A percentile compares a stretch with the other conserved stretches of the same genome.
Conservation (phyloP, 2,888 invertebrate genomes). For the Idaea aversata region DNA sequence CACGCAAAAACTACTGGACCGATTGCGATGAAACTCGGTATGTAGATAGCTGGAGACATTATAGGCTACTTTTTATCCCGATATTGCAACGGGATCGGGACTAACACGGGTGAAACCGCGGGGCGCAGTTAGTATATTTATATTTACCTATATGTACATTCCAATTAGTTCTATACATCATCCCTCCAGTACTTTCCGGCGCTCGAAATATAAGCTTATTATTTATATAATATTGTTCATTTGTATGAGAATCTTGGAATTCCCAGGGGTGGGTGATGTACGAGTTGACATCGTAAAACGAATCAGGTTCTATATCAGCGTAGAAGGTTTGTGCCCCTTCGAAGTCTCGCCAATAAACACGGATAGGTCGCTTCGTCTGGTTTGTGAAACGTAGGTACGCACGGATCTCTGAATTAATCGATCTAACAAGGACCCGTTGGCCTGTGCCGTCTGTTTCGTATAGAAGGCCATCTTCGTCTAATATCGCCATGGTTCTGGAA, state of each 20-base stretch:
- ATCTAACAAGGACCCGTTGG: slow-evolving; percentile 52
- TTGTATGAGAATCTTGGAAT: slow-evolving; percentile 85
- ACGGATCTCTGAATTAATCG: slow-evolving; percentile 46
- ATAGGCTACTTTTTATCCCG: too few relatives aligned
- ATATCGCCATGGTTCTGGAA: slow-evolving; percentile 32
- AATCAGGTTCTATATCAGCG: slow-evolving; percentile 76
- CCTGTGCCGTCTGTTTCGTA: slow-evolving; percentile 62
- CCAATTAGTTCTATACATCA: slow-evolving; percentile 63
- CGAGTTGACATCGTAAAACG: slow-evolving; percentile 84
- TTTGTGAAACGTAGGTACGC: slow-evolving; percentile 62
- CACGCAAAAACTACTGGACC: too few relatives aligned
- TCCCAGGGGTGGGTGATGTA: slow-evolving; percentile 93
- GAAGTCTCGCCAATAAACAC: slow-evolving; percentile 90
- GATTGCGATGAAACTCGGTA: too few relatives aligned
- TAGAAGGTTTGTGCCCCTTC: slow-evolving; percentile 82
- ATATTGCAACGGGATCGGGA: too few relatives aligned
- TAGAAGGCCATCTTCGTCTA: slow-evolving; percentile 40
- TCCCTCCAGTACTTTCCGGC: slow-evolving; percentile 49
- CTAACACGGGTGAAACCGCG: too few relatives aligned
- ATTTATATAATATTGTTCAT: slow-evolving; percentile 82
- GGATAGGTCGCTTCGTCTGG: slow-evolving; percentile 65
- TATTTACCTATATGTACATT: slow-evolving; percentile 68
- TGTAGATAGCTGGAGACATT: too few relatives aligned
- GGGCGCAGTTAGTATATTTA: neutral
- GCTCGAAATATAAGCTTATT: slow-evolving; percentile 73